Conservation (phyloP, 2,113 vertebrate species). For the Hiodon tergisus region DNA sequence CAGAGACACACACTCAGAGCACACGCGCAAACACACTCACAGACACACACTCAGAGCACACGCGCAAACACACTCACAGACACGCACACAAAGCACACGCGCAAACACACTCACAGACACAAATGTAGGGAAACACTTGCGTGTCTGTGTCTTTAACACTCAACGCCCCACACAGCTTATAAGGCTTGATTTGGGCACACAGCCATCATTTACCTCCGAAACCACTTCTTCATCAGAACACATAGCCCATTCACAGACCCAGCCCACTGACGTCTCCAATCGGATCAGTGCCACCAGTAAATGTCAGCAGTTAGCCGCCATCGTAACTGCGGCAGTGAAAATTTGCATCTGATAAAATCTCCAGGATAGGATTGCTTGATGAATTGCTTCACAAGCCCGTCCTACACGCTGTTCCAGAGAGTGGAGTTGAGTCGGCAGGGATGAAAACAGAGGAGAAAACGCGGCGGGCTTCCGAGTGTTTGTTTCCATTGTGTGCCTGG, state of each 20-base stretch:
- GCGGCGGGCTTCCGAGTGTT: not conserved
- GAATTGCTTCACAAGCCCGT: slow-evolving; percentile 35
- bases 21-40: not conserved
- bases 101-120: not conserved
- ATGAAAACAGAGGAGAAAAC: not conserved
- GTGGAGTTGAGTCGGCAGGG: not conserved
- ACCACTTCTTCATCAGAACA: slow-evolving; percentile 17
- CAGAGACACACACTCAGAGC: not conserved
- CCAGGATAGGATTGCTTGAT: slow-evolving; percentile 30
- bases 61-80: not conserved
- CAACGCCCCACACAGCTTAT: not conserved
- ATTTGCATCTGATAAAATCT: slow-evolving; percentile 40
- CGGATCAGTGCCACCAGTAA: slow-evolving; percentile 33
- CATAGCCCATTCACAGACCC: slow-evolving; percentile 27
- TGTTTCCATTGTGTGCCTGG: not conserved
- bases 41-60: not conserved
- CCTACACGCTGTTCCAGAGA: slow-evolving; percentile 20
- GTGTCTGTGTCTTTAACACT: not conserved
- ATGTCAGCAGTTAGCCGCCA: slow-evolving; percentile 39
- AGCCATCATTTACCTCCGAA: not conserved
- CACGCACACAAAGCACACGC: not conserved
- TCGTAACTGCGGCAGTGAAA: slow-evolving; percentile 37
- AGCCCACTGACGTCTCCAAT: slow-evolving; percentile 31
- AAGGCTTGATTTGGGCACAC: not conserved
- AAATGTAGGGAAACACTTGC: not conserved